These are phyloP conservation scores for Agonum fuliginosum DNA, from an alignment of 2,888 invertebrate species.

Conservation along the genomic window DNA sequence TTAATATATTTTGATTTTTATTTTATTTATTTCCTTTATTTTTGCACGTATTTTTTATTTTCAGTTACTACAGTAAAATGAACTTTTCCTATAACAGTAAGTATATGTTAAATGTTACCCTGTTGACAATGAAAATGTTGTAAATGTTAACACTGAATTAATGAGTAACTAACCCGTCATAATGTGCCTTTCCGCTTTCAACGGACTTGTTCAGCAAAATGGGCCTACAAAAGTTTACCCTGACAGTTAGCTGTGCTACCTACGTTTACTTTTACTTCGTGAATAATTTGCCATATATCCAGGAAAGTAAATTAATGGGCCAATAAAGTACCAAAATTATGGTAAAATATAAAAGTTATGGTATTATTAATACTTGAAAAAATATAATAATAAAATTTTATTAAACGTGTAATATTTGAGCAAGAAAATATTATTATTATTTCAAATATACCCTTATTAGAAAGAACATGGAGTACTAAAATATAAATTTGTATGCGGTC, in stretches of 20 bases:
- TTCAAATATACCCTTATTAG: too few species aligned
- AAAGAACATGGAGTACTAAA: too few species aligned
- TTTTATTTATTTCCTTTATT: slow-evolving; percentile 41
- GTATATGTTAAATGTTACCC: slow-evolving; percentile 49
- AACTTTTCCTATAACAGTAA: slow-evolving; percentile 19
- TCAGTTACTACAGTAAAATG: slow-evolving; percentile 9
- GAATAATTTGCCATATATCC: too few species aligned
- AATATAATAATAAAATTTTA: too few species aligned
- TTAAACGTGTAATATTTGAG: too few species aligned
- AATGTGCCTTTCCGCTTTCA: slow-evolving; percentile 58
- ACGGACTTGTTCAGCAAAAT: slow-evolving; percentile 51
- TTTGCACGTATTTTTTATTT: slow-evolving; percentile 37
- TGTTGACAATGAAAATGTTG: slow-evolving; percentile 38
- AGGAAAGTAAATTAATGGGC: too few species aligned
- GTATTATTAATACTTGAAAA: too few species aligned
- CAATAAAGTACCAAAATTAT: too few species aligned
- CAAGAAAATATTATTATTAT: too few species aligned
- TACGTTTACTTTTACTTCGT: neutral
- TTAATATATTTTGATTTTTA: slow-evolving; percentile 50
- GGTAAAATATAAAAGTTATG: too few species aligned
- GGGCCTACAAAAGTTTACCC: slow-evolving; percentile 32
- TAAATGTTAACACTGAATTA: slow-evolving; percentile 23
- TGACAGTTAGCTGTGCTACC: neutral
- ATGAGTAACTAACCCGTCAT: slow-evolving; percentile 51
- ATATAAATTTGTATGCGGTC: too few species aligned